A percentile compares a stretch with the other conserved stretches of the same genome.
Evolutionary conservation across 2,888 invertebrate species (phyloP).

Genomic region (Acrobasis suavella): DNA sequence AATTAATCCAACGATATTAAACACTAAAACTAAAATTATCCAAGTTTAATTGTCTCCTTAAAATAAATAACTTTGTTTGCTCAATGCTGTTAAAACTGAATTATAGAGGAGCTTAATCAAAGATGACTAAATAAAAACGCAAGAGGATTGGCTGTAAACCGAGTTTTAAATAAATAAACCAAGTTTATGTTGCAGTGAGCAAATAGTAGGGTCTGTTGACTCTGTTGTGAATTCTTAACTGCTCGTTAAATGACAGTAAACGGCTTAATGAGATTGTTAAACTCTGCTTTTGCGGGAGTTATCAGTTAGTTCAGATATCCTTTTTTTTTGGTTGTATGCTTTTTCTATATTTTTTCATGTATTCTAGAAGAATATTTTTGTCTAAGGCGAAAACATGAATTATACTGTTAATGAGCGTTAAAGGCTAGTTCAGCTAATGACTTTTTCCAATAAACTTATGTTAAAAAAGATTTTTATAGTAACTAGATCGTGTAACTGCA

Average conservation of each 20-base stretch:
- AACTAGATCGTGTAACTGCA: no score
- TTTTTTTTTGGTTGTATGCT: no score
- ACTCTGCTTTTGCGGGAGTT: conserved; percentile 43
- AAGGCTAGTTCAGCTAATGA: no score
- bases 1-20: no score
- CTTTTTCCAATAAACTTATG: no score
- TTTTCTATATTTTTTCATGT: no score
- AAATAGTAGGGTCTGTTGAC: conserved; percentile 51
- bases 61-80: neutral
- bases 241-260: conserved; percentile 69
- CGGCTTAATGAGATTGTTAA: conserved; percentile 70
- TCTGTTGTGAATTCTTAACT: conserved; percentile 66
- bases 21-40: neutral
- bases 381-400: no score
- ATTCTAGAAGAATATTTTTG: no score
- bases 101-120: conserved; percentile 26
- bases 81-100: conserved; percentile 7
- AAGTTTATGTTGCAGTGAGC: conserved; percentile 44
- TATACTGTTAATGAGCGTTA: no score
- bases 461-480: no score
- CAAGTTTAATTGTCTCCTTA: neutral
- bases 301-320: conserved; percentile 26
- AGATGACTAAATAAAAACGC: conserved; percentile 46
- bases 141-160: conserved; percentile 44
- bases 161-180: conserved; percentile 52